Percentiles rank a stretch among this genome's conserved stretches.
Conservation (phyloP, 1,140 invertebrate genomes). For the Ceratitis capitata region DNA sequence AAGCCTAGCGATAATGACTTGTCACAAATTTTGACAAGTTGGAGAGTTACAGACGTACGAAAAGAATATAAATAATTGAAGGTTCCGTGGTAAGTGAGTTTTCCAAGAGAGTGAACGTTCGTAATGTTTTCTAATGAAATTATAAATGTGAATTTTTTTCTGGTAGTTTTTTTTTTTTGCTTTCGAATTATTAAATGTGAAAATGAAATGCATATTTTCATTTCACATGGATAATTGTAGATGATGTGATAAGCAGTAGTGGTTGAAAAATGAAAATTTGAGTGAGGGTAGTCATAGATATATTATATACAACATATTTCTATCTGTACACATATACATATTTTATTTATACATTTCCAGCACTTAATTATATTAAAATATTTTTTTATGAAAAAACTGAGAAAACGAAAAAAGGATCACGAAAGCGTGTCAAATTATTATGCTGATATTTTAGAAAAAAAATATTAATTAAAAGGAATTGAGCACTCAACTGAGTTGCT, state of each 20-base stretch:
- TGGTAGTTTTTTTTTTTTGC: too few species aligned
- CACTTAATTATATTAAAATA: too few species aligned
- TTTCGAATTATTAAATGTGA: constrained; percentile 3
- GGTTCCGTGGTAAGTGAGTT: background rate
- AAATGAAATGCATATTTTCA: constrained; percentile 31
- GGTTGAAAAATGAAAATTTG: background rate
- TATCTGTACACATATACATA: too few species aligned
- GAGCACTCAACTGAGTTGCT: background rate
- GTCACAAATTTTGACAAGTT: constrained; percentile 41
- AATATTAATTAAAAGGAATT: background rate
- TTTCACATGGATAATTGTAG: constrained; percentile 18
- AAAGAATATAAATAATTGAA: background rate
- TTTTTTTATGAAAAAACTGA: too few species aligned
- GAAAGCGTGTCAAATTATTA: constrained; percentile 31
- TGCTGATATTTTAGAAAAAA: background rate
- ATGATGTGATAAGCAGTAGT: background rate
- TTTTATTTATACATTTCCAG: too few species aligned
- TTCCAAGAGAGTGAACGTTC: background rate
- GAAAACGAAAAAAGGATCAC: background rate
- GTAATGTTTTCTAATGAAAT: constrained; percentile 23
- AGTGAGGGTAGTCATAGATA: background rate
- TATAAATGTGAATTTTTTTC: constrained; percentile 16
- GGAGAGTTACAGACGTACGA: background rate
- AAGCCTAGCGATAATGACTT: constrained; percentile 12
- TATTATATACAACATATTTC: too few species aligned